Base-by-base conservation (phyloP, 2,113 vertebrate species). In the Macaca fascicularis region DNA sequence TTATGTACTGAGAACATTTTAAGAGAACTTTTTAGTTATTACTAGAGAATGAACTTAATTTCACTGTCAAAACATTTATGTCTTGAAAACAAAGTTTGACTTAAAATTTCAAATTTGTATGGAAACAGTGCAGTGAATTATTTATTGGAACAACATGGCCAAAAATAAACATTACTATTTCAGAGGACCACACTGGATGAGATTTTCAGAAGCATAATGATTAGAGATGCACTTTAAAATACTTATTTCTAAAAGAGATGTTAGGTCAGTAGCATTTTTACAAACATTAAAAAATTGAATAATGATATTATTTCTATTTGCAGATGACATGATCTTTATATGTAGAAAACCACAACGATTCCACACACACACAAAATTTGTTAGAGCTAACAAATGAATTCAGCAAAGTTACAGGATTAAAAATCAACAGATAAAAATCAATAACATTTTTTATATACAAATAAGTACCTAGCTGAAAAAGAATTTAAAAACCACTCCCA, bases 21-120 rank as follows among this genome's bases (percentile, higher is more conserved):
- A 55, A 43, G 11, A 75, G 88, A 90, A 81, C 0, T 0, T 70
- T 91, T 74, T 88, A 72, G 70, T 89, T 85, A 80, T 50, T 80
- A 92, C 69, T 90, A 74, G 55, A 80, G 7, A 35, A 94, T 74
- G 90, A 90, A 69, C 16, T 94, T 70, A 27, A 72, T 89, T 69
- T 93, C 48, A 27, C 22, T 95, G 35, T 96, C 67, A 96, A 55
- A 86, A 48, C 4, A 69, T 40, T 85, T 85, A 64, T 76, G 2
- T 79, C 5, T 40, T 70, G 16, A 43, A 88, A 90, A 78, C 32
- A 69, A 64, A 89, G 9, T 55, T 94, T 91, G 57, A 75, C 69
- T 86, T 93, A 83, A 93, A 72, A 78, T 93, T 91, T 96, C 30
- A 75, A 10, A 48, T 74, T 91, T 98, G 82, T 75, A 81, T 27